These are phyloP conservation scores for Lophochroa leadbeateri DNA, from an alignment of 2,113 vertebrate species.

Conservation along the genomic window DNA sequence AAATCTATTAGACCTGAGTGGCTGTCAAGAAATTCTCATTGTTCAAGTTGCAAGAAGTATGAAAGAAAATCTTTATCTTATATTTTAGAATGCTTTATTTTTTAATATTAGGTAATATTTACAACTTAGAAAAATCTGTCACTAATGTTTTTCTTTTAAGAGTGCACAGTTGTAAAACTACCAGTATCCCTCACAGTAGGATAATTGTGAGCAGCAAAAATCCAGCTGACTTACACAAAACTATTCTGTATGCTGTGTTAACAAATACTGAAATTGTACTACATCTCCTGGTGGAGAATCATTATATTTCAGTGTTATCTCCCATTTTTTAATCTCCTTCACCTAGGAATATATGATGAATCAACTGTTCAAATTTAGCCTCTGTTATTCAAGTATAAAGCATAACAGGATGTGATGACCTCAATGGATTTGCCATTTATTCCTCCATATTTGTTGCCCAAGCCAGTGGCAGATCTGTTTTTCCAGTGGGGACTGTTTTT, in stretches of 20 bases:
- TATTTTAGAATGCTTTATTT: background rate
- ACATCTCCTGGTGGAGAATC: background rate
- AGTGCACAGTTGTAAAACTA: background rate
- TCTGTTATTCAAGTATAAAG: background rate
- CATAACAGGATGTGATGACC: background rate
- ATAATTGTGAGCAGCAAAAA: background rate
- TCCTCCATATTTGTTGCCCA: background rate
- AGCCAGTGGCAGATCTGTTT: background rate
- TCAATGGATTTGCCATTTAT: background rate
- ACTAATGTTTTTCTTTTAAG: background rate
- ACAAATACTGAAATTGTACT: background rate
- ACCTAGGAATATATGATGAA: background rate
- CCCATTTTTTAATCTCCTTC: background rate
- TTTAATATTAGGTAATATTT: background rate
- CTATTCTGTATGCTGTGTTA: background rate
- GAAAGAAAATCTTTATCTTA: background rate
- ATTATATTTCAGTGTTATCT: background rate
- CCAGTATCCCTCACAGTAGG: background rate
- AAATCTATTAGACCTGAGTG: background rate
- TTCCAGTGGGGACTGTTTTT: background rate
- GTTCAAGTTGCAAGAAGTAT: background rate
- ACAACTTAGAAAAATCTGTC: background rate
- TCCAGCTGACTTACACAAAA: background rate
- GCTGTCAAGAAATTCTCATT: background rate
- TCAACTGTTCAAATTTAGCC: background rate